Conservation (phyloP, 2,888 invertebrate genomes). For the Leptopilina drosophilae region DNA sequence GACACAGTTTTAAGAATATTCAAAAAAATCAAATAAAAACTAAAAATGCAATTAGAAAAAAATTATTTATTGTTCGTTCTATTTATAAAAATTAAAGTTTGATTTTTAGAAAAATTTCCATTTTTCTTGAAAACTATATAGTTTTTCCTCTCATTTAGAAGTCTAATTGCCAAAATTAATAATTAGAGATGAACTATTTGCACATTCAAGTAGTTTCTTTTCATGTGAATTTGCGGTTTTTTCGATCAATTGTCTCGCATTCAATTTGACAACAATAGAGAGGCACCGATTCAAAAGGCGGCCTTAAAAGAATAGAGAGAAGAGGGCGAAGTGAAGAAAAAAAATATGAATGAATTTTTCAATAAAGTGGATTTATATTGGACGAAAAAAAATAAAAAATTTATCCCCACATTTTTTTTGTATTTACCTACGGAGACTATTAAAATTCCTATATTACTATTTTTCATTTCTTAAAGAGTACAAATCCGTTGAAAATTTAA, state of each 20-base stretch:
- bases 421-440: background rate
- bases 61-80: no score
- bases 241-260: constrained; percentile 23
- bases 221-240: background rate
- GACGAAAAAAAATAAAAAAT: background rate
- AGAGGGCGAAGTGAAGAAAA: background rate
- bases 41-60: no score
- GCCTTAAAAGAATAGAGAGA: constrained; percentile 6
- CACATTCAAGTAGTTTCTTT: constrained; percentile 12
- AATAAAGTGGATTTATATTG: background rate
- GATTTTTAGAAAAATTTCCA: no score
- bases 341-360: background rate
- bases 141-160: background rate
- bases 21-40: constrained; percentile 6
- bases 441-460: no score
- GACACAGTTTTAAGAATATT: background rate
- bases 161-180: constrained; percentile 12
- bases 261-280: constrained; percentile 4
- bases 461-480: no score
- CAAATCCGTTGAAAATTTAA: no score
- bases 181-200: constrained; percentile 9
- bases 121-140: no score
- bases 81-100: no score
- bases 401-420: background rate
- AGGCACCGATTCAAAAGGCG: constrained; percentile 3